These are phyloP conservation scores for Thunnus albacares DNA, from an alignment of 2,797 vertebrate genomes.

Conservation along the genomic window DNA sequence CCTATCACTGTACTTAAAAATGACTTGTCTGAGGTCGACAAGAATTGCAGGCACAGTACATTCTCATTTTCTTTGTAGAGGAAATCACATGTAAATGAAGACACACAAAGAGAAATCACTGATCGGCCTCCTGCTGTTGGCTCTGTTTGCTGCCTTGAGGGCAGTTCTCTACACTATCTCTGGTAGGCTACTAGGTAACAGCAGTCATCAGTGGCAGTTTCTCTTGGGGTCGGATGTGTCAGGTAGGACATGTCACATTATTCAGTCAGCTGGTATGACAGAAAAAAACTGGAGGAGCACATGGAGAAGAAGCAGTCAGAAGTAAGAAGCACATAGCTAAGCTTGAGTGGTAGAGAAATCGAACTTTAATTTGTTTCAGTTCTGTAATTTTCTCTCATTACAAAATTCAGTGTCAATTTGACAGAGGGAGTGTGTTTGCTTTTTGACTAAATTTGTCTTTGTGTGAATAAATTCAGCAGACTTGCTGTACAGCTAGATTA, in stretches of 20 bases:
- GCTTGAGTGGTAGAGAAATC: background rate
- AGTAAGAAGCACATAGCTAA: background rate
- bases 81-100: constrained; percentile 17
- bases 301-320: background rate
- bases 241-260: constrained; percentile 31
- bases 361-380: background rate
- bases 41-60: background rate
- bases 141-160: constrained; percentile 17
- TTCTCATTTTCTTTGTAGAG: constrained; percentile 9
- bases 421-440: background rate
- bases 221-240: constrained; percentile 35
- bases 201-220: constrained; percentile 45
- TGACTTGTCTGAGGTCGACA: too few species aligned
- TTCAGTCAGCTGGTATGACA: constrained; percentile 15
- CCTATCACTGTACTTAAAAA: too few species aligned
- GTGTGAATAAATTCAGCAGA: background rate
- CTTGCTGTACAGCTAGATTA: background rate
- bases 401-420: background rate
- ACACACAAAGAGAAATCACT: constrained; percentile 22
- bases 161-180: constrained; percentile 7
- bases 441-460: background rate
- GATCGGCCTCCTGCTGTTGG: constrained; percentile 4
- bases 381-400: background rate
- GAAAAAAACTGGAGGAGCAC: background rate
- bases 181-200: background rate